Base-by-base conservation (phyloP, 2,797 vertebrate genomes). In the Pipistrellus kuhlii region DNA sequence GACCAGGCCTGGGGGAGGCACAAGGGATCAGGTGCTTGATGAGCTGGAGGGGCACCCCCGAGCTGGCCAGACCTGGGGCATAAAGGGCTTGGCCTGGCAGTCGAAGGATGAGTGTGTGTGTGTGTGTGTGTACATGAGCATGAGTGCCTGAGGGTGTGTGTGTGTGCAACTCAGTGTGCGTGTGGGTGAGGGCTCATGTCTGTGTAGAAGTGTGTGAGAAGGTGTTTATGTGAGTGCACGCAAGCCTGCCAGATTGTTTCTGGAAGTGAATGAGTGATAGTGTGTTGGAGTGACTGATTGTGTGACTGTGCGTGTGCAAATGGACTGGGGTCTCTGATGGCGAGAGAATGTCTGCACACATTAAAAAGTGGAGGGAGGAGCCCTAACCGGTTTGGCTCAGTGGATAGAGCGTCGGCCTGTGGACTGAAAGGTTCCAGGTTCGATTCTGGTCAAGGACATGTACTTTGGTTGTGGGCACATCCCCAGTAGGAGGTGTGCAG, bases 131-230 rank as follows among this genome's bases (percentile, higher is more conserved):
- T 12, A 51, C 13, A 10, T 1, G 2, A n/a, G n/a, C 30, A 8
- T 0, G 14, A 17, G 55, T 23, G 81, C 32, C 35, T 14, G 8
- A 10, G 32, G 6, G 14, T 59, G 77, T 0, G 8, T 69, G 68
- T 12, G 21, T 18, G 10, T 15, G 12, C 3, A 18, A 1, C 21
- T 27, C 9, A 7, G 44, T 48, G 5, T 8, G 17, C 15, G 0
- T 18, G 62, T 11, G 38, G 7, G n/a, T 8, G 11, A 38, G 55
- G 11, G 32, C 17, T n/a, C 18, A 3, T 32, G 55, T n/a, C n/a
- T 13, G 4, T 9, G 11, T 1, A 20, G 59, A 12, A 17, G 21
- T 44, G 27, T 48, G 88, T 30, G 25, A 80, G 55, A 12, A 30
- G 66, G 11, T 55, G 82, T 27, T 20, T 55, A 12, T 10, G 27